Base-by-base conservation (phyloP, 92 coral and sea anemone species). In the Actinostola sp. region DNA sequence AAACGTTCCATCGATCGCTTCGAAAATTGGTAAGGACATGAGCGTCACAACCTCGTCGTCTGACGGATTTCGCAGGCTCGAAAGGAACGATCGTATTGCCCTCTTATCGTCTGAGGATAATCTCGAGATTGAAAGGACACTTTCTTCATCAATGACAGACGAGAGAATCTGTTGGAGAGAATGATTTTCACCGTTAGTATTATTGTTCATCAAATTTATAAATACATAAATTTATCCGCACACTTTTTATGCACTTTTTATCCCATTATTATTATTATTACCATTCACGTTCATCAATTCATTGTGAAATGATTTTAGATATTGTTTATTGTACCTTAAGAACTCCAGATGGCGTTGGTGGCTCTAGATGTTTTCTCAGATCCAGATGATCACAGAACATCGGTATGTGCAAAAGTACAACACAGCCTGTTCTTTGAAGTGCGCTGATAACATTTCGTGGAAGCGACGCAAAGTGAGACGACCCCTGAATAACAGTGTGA, bases 281-380 rank as follows among this genome's bases (percentile, higher is more conserved):
- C n/a, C n/a, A n/a, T n/a, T n/a, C n/a, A n/a, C n/a, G n/a, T n/a
- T n/a, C n/a, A n/a, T n/a, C n/a, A n/a, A n/a, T n/a, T n/a, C n/a
- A n/a, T n/a, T n/a, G n/a, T n/a, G n/a, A n/a, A n/a, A n/a, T n/a
- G n/a, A n/a, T n/a, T n/a, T n/a, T n/a, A n/a, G n/a, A n/a, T n/a
- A n/a, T n/a, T n/a, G n/a, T n/a, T n/a, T n/a, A n/a, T n/a, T n/a
- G 58, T 69, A 84, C 89, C 84, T 90, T 88, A 21, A 88, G 66
- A 25, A 91, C 97, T 25, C 98, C 98, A 13, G 90, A 81, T n/a
- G 97, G 90, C 26, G 98, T 91, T 15, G 97, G 97, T 17, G 98
- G 83, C 49, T 89, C 98, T 30, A 93, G 70, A 71, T 90, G 92
- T 45, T 83, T 61, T 54, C 85, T 82, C 36, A 93, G 55, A 59